Base-by-base conservation (phyloP, 2,113 vertebrate species). In the Heterotilapia buettikoferi region DNA sequence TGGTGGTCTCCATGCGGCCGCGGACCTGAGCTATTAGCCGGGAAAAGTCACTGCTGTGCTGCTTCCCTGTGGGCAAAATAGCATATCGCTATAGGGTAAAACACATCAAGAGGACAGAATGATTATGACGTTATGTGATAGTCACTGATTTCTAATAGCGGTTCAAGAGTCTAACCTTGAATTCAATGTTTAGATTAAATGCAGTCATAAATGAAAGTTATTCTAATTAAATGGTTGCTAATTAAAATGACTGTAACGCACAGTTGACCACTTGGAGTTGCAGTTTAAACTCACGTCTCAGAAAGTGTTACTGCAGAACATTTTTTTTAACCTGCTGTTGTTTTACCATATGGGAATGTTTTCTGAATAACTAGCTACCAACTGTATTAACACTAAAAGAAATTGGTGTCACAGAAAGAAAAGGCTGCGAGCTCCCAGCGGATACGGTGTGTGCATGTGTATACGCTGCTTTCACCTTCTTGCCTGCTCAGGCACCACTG, bases 1-100 rank as follows among this genome's bases (percentile, higher is more conserved):
- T 93, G 12, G 7, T 89, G 33, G 94, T 97, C 91, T 97, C 97
- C 88, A 97, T 96, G 68, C 95, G 96, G 66, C 95, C 96, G 79
- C 95, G 97, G 56, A 98, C 96, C 82, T 98, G 97, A 82, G 97
- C 95, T 88, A 99, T 96, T 90, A 99, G 95, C 54, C 95, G 93
- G 5, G 96, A 96, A 89, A 99, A 99, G 85, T 98, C 97, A 16
- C 57, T 95, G 83, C 96, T 97, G 96, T 99, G 97, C 83, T 97
- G 97, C 89, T 96, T 97, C 45, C 98, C 98, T 99, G 93, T 57
- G 95, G 97, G 5, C 6, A 88, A 2, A 92, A 83, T 13, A 78
- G 3, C 3, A 80, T 76, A 50, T 29, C 16, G 3, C 16, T 11
- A 87, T 52, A 59, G 29, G 0, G 6, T 82, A 16, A 13, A 73